Conservation (phyloP, 2,797 vertebrate genomes). For the Lepus oiostolus region DNA sequence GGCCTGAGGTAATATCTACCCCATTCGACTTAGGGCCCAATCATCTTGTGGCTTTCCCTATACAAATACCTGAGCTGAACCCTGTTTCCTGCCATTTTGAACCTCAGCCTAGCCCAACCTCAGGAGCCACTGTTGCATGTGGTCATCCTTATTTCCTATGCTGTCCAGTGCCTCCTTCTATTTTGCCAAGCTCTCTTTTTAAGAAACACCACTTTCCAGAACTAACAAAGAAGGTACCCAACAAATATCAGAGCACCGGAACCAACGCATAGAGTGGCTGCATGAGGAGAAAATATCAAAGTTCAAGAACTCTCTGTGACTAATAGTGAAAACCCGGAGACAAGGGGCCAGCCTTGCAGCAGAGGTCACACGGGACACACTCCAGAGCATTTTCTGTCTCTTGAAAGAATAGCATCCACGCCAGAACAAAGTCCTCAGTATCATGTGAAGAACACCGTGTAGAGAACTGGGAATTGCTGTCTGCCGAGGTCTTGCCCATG, state of each 20-base stretch:
- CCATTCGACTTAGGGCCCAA: not conserved
- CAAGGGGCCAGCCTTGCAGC: too few relatives aligned
- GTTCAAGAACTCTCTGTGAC: too few relatives aligned
- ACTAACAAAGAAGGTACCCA: not conserved
- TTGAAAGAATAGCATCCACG: not conserved
- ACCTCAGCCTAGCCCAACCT: too few relatives aligned
- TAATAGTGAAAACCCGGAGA: not conserved
- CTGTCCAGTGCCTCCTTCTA: not conserved
- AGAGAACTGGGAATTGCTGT: too few relatives aligned
- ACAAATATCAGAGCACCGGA: not conserved
- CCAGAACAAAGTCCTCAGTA: too few relatives aligned
- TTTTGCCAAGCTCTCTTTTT: not conserved
- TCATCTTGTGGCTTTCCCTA: not conserved
- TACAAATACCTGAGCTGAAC: not conserved
- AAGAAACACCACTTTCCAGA: not conserved
- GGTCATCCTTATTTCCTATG: too few relatives aligned
- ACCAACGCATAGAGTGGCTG: not conserved
- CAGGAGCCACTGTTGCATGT: not conserved
- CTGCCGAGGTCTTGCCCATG: too few relatives aligned
- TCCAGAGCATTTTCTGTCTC: not conserved
- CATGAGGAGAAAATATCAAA: not conserved
- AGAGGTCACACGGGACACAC: too few relatives aligned
- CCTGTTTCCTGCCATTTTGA: not conserved
- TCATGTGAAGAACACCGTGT: fast-evolving
- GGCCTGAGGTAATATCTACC: not conserved